A percentile compares a stretch with the other conserved stretches of the same genome.
These are phyloP conservation scores for Tympanoctomys barrerae DNA, from an alignment of 2,797 vertebrate species.

Conservation along the genomic window DNA sequence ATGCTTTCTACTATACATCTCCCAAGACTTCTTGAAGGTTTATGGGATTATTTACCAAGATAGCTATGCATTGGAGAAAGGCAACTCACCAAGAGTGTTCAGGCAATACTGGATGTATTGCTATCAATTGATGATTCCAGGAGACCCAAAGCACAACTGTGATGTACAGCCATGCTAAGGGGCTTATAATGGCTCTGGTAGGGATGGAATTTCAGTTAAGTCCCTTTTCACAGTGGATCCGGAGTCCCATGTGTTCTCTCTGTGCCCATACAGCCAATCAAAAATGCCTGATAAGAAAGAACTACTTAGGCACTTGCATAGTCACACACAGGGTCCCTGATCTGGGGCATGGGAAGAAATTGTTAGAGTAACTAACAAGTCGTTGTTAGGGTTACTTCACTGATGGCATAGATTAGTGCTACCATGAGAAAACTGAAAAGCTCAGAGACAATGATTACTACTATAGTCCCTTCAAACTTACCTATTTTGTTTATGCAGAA, in stretches of 20 bases:
- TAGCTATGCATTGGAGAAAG: neutral
- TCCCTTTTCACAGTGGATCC: neutral
- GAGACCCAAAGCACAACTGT: neutral
- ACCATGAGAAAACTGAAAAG: conserved; percentile 32
- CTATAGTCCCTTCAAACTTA: neutral
- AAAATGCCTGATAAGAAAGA: neutral
- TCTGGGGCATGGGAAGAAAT: neutral
- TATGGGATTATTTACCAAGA: neutral
- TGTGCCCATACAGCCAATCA: neutral
- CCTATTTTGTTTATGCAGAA: neutral
- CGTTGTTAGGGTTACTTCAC: neutral
- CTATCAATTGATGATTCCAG: neutral
- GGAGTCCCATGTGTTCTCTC: neutral
- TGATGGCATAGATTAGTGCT: neutral
- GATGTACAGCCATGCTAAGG: neutral
- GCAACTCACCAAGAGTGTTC: neutral
- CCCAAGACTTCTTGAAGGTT: neutral
- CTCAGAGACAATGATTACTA: neutral
- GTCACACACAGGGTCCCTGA: neutral
- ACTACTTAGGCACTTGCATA: neutral
- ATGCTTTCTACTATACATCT: neutral
- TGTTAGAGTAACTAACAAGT: neutral
- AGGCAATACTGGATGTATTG: neutral
- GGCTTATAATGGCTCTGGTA: neutral
- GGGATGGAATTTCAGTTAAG: neutral